Conservation (phyloP, 2,888 invertebrate species). For the Hoplodrina blanda region DNA sequence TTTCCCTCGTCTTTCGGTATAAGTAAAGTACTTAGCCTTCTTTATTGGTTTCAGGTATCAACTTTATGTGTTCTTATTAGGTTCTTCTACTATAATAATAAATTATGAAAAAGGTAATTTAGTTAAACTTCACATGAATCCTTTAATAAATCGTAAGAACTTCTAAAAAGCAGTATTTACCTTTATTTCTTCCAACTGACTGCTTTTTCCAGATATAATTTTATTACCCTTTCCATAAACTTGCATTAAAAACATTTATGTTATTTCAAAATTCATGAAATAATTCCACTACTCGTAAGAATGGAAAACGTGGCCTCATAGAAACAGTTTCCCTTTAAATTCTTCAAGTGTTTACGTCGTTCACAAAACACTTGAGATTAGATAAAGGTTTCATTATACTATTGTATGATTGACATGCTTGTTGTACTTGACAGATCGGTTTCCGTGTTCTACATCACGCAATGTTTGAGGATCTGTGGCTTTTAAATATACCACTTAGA, state of each 20-base stretch:
- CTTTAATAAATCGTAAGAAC: too few relatives aligned
- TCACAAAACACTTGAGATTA: constrained; percentile 53
- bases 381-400: constrained; percentile 49
- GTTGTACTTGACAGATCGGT: constrained; percentile 48
- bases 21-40: not conserved
- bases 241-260: not conserved
- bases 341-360: constrained; percentile 55
- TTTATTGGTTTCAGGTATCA: not conserved
- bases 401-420: constrained; percentile 51
- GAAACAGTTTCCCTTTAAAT: constrained; percentile 32
- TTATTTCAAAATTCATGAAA: not conserved
- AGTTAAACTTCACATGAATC: too few relatives aligned
- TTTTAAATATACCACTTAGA: constrained; percentile 11
- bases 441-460: constrained; percentile 48
- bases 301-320: constrained; percentile 35
- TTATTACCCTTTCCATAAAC: too few relatives aligned
- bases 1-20: not conserved
- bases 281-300: not conserved
- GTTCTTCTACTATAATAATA: too few relatives aligned
- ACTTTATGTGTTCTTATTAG: not conserved
- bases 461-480: not conserved
- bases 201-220: too few relatives aligned
- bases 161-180: too few relatives aligned
- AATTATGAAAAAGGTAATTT: too few relatives aligned
- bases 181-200: too few relatives aligned